phyloP scores from a whole-genome alignment of 2,113 vertebrate species.

The Sapayoa aenigma region DNA sequence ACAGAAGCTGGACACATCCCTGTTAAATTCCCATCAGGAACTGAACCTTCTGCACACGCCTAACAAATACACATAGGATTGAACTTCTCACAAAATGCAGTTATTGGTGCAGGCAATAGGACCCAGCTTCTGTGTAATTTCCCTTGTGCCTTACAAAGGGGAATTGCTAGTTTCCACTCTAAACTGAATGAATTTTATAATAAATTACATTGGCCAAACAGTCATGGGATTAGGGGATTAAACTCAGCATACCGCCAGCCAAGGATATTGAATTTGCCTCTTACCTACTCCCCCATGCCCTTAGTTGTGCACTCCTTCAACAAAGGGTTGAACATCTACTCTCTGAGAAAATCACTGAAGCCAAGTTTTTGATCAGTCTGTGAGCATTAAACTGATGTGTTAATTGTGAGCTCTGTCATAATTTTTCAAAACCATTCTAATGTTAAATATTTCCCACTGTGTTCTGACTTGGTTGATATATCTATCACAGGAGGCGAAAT shows the following conservation, averaged over 20 bases:
- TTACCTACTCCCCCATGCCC: background rate
- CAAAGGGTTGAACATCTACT: background rate
- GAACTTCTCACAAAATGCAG: background rate
- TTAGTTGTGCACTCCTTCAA: background rate
- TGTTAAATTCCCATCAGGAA: background rate
- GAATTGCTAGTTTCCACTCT: background rate
- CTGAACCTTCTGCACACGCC: background rate
- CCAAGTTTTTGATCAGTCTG: background rate
- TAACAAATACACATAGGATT: background rate
- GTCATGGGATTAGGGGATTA: background rate
- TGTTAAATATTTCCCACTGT: background rate
- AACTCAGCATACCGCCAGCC: background rate
- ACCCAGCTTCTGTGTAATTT: background rate
- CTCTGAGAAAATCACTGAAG: background rate
- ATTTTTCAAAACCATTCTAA: background rate
- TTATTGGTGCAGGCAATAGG: rapidly evolving
- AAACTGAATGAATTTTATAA: background rate
- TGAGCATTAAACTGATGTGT: background rate
- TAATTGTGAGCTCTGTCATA: background rate
- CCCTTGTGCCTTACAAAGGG: background rate
- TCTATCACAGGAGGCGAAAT: background rate
- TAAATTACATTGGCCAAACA: background rate
- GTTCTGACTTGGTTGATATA: background rate
- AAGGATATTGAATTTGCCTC: background rate
- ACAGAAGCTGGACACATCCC: background rate